phyloP scores from a whole-genome alignment of 1,140 invertebrate species.

The Sarcophaga bullata region DNA sequence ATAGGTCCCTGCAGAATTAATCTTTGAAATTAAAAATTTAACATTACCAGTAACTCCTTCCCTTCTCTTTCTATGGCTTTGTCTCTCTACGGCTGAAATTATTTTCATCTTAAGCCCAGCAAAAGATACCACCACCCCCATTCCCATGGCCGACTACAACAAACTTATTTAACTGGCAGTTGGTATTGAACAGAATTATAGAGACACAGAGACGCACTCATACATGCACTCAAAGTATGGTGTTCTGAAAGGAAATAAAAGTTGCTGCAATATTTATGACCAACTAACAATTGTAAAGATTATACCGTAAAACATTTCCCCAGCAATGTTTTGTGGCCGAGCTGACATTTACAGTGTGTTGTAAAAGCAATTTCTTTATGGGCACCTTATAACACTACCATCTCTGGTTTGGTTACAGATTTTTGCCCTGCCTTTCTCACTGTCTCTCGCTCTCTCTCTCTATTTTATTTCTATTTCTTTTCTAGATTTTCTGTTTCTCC shows the following conservation, averaged over 20 bases:
- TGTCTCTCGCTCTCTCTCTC: no score
- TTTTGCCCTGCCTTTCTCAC: no score
- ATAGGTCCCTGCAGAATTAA: slow-evolving; percentile 8
- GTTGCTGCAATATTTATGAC: not conserved
- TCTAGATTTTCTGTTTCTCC: not conserved
- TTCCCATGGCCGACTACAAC: no score
- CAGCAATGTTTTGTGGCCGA: slow-evolving; percentile 16
- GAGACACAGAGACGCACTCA: no score
- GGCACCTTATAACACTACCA: not conserved
- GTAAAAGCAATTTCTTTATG: not conserved
- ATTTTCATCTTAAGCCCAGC: no score
- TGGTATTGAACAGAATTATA: no score
- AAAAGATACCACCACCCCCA: no score
- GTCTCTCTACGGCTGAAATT: no score
- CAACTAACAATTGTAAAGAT: slow-evolving; percentile 12
- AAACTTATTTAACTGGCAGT: no score
- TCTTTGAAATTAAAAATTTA: slow-evolving; percentile 16
- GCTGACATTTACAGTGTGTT: slow-evolving; percentile 23
- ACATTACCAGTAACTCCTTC: not conserved
- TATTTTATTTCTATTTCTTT: not conserved
- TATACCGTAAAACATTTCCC: slow-evolving; percentile 1
- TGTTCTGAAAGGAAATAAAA: not conserved
- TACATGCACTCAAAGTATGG: no score
- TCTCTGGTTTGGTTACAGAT: no score
- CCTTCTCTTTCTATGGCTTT: no score